Evolutionary conservation across 2,113 vertebrate genomes (phyloP).

Genomic region (Nestor notabilis): DNA sequence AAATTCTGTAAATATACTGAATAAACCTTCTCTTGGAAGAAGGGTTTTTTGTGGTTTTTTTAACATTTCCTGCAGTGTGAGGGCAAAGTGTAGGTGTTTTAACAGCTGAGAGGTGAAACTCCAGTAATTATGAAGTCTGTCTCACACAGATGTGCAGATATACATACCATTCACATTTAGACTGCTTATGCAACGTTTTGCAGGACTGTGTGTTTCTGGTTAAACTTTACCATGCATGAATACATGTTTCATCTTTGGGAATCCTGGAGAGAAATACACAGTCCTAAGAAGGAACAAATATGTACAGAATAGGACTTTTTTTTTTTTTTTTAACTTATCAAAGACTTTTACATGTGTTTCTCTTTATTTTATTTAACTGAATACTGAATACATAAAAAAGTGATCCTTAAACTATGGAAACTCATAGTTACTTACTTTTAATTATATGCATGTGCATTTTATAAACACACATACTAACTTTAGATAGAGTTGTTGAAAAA

Average conservation of each 20-base stretch:
- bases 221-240: not conserved
- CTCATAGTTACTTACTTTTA: not conserved
- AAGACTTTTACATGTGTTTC: not conserved
- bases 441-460: not conserved
- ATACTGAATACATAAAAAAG: not conserved
- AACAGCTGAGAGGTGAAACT: not conserved
- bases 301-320: not conserved
- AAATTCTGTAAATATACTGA: constrained; percentile 12
- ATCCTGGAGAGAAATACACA: not conserved
- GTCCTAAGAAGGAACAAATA: not conserved
- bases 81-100: not conserved
- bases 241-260: not conserved
- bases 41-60: fast-evolving
- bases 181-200: not conserved
- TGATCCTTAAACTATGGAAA: not conserved
- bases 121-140: not conserved
- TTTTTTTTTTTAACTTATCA: not conserved
- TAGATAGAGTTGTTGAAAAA: not conserved
- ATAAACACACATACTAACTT: not conserved
- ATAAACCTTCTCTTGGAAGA: constrained; percentile 26
- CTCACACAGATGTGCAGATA: not conserved
- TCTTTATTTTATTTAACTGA: not conserved
- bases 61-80: not conserved
- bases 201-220: not conserved
- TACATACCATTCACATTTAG: not conserved